Conservation (phyloP, 1,140 invertebrate species). For the Cydia strobilella region DNA sequence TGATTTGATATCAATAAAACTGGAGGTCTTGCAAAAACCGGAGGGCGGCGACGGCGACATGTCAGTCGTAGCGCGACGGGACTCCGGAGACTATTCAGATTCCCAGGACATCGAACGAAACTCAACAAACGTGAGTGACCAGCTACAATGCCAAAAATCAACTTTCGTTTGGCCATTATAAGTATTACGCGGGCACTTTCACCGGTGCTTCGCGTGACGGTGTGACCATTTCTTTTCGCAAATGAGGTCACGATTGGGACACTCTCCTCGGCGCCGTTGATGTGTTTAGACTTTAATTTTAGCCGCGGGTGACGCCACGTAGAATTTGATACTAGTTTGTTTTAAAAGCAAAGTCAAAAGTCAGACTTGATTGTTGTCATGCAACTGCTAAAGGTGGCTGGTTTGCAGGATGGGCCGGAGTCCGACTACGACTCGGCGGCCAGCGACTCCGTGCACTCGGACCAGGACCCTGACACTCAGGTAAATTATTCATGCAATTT, state of each 20-base stretch:
- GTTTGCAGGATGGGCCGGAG: slow-evolving; percentile 71
- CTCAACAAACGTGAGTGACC: slow-evolving; percentile 72
- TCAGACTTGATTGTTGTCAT: slow-evolving; percentile 46
- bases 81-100: slow-evolving; percentile 76
- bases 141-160: slow-evolving; percentile 40
- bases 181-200: slow-evolving; percentile 71
- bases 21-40: slow-evolving; percentile 71
- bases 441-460: slow-evolving; percentile 68
- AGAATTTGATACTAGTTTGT: slow-evolving; percentile 35
- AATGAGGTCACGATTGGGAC: slow-evolving; percentile 72
- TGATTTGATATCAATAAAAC: slow-evolving; percentile 60
- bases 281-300: slow-evolving; percentile 60
- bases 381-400: slow-evolving; percentile 70
- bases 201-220: slow-evolving; percentile 73
- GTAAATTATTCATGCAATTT: slow-evolving; percentile 45
- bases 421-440: slow-evolving; percentile 72
- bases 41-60: slow-evolving; percentile 73
- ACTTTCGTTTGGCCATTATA: slow-evolving; percentile 75
- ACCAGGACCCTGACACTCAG: slow-evolving; percentile 66
- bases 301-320: slow-evolving; percentile 49
- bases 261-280: slow-evolving; percentile 56
- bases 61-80: slow-evolving; percentile 73
- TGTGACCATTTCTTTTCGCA: slow-evolving; percentile 77
- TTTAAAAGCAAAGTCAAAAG: slow-evolving; percentile 32
- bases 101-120: slow-evolving; percentile 75